Evolutionary conservation across 2,113 vertebrate genomes (phyloP), one percentile per base, ranked within the genome.

Genomic region (Capricornis sumatraensis): DNA sequence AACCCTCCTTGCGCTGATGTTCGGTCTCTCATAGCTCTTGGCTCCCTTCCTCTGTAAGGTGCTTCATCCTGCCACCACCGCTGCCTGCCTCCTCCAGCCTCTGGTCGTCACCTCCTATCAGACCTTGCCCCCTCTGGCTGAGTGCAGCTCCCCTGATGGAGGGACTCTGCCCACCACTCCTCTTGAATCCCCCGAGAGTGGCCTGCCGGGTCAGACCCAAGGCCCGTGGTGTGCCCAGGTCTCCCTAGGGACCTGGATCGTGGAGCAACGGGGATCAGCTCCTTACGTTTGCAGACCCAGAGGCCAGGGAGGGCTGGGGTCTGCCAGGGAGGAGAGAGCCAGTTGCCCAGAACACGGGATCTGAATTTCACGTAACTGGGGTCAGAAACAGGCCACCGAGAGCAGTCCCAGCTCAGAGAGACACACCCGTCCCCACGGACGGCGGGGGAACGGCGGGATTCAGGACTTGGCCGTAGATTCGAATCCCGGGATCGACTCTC

Each of bases 401-500:
- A 50, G 60, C 79, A 21, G 33, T 14, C 19, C n/a, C 13, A 3
- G 16, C 86, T 84, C 76, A 36, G 43, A 50, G 55, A 88, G 76
- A 50, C 15, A 43, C 47, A 60, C 7, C 15, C 0, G 0, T 52
- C 45, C 2, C 40, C 0, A 0, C 5, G 33, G 47, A 76, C 0
- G 1, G 33, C 53, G 5, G 84, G 30, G 27, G 57, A 2, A 33
- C 5, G 21, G 36, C 2, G 15, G 12, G 28, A 12, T 19, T 53
- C 23, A 4, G 33, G 81, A 21, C 14, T 5, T 21, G 9, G 55
- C 55, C 57, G 11, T 64, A 28, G 40, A 33, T 76, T 9, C 57
- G 60, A 96, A 83, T 23, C 57, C 57, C 30, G 17, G 28, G 27
- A 40, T 57, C 47, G 21, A 50, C 30, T 7, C 7, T 67, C 30